Conservation (phyloP, 2,888 invertebrate species). For the Lochmaea crataegi region DNA sequence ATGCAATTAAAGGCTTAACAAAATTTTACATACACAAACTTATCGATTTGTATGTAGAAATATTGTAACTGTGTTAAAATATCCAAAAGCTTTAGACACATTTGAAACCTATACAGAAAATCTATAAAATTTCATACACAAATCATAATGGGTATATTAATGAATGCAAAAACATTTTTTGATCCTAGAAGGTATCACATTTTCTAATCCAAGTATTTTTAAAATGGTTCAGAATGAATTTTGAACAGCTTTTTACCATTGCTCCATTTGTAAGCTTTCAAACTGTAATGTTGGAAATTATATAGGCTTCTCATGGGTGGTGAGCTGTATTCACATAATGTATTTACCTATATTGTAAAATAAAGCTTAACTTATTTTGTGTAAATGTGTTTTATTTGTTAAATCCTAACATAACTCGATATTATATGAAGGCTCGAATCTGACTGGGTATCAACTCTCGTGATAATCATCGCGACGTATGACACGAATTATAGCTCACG, state of each 20-base stretch:
- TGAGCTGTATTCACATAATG: constrained; percentile 60
- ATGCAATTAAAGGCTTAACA: no score
- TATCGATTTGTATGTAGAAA: not conserved
- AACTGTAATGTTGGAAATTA: constrained; percentile 52
- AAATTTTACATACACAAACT: not conserved
- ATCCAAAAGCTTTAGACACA: no score
- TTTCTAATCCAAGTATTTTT: not conserved
- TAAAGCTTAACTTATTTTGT: constrained; percentile 67
- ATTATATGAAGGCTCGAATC: no score
- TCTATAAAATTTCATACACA: not conserved
- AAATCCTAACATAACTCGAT: not conserved
- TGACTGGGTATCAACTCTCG: no score
- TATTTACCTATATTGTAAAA: constrained; percentile 63
- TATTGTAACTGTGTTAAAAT: no score
- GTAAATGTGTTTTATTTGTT: constrained; percentile 49
- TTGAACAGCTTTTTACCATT: constrained; percentile 55
- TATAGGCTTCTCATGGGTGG: constrained; percentile 64
- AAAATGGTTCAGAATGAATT: constrained; percentile 7
- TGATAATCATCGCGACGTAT: no score
- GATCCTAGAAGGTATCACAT: no score
- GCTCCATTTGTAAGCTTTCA: constrained; percentile 57
- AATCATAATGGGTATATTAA: not conserved
- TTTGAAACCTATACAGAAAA: no score
- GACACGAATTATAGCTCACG: no score
- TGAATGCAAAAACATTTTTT: no score